Evolutionary conservation across 2,797 vertebrate species (phyloP).

Genomic region (Pitangus sulphuratus): DNA sequence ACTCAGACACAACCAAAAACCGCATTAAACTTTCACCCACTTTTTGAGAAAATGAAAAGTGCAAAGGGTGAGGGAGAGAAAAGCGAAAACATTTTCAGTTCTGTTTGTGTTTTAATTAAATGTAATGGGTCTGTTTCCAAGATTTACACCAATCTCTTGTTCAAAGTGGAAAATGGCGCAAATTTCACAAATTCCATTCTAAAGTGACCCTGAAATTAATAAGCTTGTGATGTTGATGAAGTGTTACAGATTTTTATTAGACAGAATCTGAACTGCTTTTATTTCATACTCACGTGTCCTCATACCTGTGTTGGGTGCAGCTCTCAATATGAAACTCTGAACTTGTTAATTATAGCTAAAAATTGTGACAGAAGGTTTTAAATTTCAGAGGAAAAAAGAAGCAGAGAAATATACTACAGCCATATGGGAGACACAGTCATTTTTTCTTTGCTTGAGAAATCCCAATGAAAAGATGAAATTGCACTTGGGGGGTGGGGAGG

Average conservation of each 20-base stretch:
- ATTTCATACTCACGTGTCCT: not conserved
- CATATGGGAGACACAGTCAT: not conserved
- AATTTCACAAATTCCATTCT: constrained; percentile 5
- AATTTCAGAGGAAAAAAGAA: not conserved
- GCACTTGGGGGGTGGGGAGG: not conserved
- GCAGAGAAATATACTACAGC: not conserved
- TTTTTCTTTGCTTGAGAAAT: constrained; percentile 2
- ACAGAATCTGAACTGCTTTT: not conserved
- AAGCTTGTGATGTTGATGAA: constrained; percentile 6
- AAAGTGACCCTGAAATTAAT: constrained; percentile 42
- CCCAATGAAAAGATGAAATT: not conserved
- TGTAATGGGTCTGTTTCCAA: not conserved
- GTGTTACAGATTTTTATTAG: constrained; percentile 17
- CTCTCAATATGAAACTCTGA: not conserved
- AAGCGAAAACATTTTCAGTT: not conserved
- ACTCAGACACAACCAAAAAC: not conserved
- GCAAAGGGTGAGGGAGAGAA: not conserved
- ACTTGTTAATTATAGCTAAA: not conserved
- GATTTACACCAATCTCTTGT: not conserved
- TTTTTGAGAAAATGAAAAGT: not conserved
- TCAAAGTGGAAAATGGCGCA: not conserved
- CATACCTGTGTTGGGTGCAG: not conserved
- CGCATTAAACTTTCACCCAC: not conserved
- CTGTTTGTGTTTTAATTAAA: constrained; percentile 2
- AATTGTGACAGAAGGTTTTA: not conserved